Conservation (phyloP, 2,888 invertebrate genomes). For the Euzophera pinguis region DNA sequence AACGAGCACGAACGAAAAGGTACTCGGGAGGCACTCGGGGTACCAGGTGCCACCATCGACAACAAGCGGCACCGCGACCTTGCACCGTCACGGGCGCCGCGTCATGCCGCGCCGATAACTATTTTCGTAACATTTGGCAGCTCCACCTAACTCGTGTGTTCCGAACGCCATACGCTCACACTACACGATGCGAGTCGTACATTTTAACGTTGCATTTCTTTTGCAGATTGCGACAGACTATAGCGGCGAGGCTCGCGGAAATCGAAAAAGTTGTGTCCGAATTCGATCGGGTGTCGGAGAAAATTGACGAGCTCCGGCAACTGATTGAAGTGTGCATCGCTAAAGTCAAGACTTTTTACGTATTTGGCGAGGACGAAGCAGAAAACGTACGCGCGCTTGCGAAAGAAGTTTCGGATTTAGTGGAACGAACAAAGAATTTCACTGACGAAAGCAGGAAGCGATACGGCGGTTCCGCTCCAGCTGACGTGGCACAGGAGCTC, state of each 20-base stretch:
- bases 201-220: conserved; percentile 45
- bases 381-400: conserved; percentile 80
- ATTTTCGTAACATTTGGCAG: conserved; percentile 77
- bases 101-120: conserved; percentile 67
- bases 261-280: conserved; percentile 87
- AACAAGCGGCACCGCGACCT: conserved; percentile 52
- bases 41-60: conserved; percentile 11
- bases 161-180: conserved; percentile 40
- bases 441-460: conserved; percentile 80
- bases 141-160: conserved; percentile 46
- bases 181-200: conserved; percentile 40
- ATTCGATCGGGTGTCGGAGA: conserved; percentile 86
- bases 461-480: conserved; percentile 84
- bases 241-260: conserved; percentile 87
- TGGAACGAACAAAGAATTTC: conserved; percentile 79
- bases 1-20: conserved; percentile 72
- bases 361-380: conserved; percentile 86
- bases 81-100: conserved; percentile 65
- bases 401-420: conserved; percentile 77
- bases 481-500: conserved; percentile 89
- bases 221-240: conserved; percentile 88
- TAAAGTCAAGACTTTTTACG: conserved; percentile 86
- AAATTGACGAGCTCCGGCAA: conserved; percentile 84
- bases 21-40: conserved; percentile 25
- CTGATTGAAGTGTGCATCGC: conserved; percentile 83